Percentiles rank a stretch among this genome's conserved stretches.
These are phyloP conservation scores for Psilopsiagon aurifrons DNA, from an alignment of 2,113 vertebrate genomes.

Conservation along the genomic window DNA sequence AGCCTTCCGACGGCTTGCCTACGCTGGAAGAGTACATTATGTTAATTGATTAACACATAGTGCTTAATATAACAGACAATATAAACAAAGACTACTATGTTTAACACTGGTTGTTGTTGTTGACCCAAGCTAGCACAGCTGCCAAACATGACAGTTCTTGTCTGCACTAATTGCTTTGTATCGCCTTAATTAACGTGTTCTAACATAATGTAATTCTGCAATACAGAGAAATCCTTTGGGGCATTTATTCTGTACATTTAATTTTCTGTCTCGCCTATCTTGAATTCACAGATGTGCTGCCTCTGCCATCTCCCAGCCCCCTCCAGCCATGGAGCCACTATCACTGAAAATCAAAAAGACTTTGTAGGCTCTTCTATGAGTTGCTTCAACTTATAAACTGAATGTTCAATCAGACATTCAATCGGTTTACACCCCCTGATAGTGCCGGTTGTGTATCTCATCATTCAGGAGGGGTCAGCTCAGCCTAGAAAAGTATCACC, in stretches of 20 bases:
- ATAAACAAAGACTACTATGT: constrained; percentile 1
- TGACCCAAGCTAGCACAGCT: constrained; percentile 15
- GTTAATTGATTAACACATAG: not conserved
- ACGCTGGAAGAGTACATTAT: constrained; percentile 3
- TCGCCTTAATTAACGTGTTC: not conserved
- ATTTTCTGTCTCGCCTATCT: constrained; percentile 9
- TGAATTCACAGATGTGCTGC: not conserved
- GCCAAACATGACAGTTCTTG: constrained; percentile 34
- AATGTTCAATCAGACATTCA: not conserved
- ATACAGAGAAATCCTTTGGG: not conserved
- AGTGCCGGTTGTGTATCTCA: not conserved
- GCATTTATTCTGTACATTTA: constrained; percentile 23
- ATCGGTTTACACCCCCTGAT: not conserved
- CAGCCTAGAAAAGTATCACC: not conserved
- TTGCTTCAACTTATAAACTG: not conserved
- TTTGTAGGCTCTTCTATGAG: not conserved
- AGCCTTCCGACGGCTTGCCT: not conserved
- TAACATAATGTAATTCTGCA: constrained; percentile 13
- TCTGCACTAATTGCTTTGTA: not conserved
- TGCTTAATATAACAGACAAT: not conserved
- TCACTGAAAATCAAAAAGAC: not conserved
- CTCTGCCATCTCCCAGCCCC: not conserved
- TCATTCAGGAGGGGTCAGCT: not conserved
- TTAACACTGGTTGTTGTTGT: not conserved
- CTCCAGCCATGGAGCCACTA: not conserved